Evolutionary conservation across 2,888 invertebrate species (phyloP).

Genomic region (Pseudococcus longispinus): DNA sequence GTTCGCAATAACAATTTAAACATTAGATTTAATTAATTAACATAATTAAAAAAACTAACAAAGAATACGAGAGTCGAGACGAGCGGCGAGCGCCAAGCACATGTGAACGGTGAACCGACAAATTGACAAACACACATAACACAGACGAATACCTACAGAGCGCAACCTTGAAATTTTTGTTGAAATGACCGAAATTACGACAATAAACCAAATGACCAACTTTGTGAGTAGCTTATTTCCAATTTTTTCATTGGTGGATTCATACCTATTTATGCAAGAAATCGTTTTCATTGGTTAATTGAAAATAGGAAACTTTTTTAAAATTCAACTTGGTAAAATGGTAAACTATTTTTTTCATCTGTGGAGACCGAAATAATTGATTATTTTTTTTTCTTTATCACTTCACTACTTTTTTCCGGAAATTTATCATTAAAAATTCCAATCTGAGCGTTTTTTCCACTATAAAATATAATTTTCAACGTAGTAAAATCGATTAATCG

Average conservation of each 20-base stretch:
- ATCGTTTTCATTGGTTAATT: background rate
- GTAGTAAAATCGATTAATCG: too few relatives aligned
- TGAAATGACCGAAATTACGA: too few relatives aligned
- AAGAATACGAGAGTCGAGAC: too few relatives aligned
- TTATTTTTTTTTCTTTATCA: background rate
- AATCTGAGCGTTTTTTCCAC: background rate
- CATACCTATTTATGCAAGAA: background rate
- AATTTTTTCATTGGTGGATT: background rate
- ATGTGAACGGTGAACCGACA: too few relatives aligned
- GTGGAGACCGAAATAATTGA: background rate
- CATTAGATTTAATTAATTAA: background rate
- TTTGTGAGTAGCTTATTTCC: too few relatives aligned
- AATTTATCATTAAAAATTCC: background rate
- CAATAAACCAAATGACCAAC: too few relatives aligned
- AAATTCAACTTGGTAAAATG: too few relatives aligned
- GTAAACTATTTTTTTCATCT: background rate
- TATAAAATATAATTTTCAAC: too few relatives aligned
- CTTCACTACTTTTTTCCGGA: background rate
- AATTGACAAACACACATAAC: too few relatives aligned
- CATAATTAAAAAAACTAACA: background rate
- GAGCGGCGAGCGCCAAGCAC: too few relatives aligned
- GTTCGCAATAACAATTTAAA: background rate
- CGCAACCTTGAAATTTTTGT: too few relatives aligned
- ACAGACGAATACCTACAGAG: too few relatives aligned
- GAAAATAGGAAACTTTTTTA: background rate